Evolutionary conservation across 2,797 vertebrate genomes (phyloP).

Genomic region (Megaceryle alcyon): DNA sequence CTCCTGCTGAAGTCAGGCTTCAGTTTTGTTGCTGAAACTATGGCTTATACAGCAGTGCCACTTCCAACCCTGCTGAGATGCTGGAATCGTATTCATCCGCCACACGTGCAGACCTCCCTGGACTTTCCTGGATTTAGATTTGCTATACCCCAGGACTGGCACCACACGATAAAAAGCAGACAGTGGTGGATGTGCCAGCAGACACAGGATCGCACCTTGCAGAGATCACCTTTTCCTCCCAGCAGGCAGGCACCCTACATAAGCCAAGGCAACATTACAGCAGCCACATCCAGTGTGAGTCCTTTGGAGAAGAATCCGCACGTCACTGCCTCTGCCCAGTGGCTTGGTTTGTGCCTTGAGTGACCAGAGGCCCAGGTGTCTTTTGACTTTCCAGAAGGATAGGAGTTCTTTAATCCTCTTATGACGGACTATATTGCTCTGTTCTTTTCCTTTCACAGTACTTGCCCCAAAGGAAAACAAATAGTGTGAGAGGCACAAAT

Average conservation of each 20-base stretch:
- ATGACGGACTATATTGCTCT: background rate
- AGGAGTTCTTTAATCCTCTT: background rate
- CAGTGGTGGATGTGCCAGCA: background rate
- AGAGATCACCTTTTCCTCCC: background rate
- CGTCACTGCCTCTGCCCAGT: background rate
- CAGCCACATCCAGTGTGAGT: background rate
- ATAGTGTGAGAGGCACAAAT: background rate
- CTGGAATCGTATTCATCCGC: background rate
- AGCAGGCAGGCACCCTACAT: background rate
- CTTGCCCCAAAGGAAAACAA: background rate
- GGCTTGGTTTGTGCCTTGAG: background rate
- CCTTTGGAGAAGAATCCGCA: background rate
- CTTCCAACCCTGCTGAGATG: background rate
- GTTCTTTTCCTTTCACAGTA: background rate
- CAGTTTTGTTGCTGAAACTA: background rate
- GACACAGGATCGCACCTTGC: background rate
- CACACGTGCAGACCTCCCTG: rapidly evolving
- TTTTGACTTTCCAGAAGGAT: background rate
- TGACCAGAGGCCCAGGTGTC: background rate
- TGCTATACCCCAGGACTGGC: background rate
- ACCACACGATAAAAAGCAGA: background rate
- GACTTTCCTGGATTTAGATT: background rate
- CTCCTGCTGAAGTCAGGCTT: background rate
- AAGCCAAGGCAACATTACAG: background rate
- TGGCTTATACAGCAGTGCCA: rapidly evolving